A percentile compares a stretch with the other conserved stretches of the same genome.
These are phyloP conservation scores for Myzus persicae DNA, from an alignment of 1,140 invertebrate species.

Conservation along the genomic window DNA sequence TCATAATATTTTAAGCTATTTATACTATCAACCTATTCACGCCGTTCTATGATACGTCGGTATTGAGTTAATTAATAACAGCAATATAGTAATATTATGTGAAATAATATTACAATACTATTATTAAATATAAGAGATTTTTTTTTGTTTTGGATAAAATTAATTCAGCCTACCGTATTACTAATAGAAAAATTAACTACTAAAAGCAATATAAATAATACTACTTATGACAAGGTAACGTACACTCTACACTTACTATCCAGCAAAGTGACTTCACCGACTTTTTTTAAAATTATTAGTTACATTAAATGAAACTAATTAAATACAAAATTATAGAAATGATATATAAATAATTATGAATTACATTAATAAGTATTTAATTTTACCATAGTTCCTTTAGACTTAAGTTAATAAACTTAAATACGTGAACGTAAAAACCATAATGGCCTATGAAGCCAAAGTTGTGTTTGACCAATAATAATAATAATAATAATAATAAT, in stretches of 20 bases:
- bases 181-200: background rate
- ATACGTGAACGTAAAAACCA: background rate
- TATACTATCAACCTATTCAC: too few relatives aligned
- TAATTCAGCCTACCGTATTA: background rate
- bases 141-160: too few relatives aligned
- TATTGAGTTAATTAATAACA: too few relatives aligned
- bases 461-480: background rate
- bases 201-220: background rate
- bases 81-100: too few relatives aligned
- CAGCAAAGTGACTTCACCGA: too few relatives aligned
- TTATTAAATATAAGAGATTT: too few relatives aligned
- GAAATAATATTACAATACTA: too few relatives aligned
- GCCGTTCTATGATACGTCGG: too few relatives aligned
- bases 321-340: background rate
- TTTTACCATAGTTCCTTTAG: background rate
- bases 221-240: too few relatives aligned
- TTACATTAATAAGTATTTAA: background rate
- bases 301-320: background rate
- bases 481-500: background rate
- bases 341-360: background rate
- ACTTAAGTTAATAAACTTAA: background rate
- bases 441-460: background rate
- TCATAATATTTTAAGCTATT: too few relatives aligned
- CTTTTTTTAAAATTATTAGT: too few relatives aligned
- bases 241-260: too few relatives aligned